Evolutionary conservation across 35 echinoderm and acorn worm species (phyloP).

Genomic region (Lytechinus pictus): DNA sequence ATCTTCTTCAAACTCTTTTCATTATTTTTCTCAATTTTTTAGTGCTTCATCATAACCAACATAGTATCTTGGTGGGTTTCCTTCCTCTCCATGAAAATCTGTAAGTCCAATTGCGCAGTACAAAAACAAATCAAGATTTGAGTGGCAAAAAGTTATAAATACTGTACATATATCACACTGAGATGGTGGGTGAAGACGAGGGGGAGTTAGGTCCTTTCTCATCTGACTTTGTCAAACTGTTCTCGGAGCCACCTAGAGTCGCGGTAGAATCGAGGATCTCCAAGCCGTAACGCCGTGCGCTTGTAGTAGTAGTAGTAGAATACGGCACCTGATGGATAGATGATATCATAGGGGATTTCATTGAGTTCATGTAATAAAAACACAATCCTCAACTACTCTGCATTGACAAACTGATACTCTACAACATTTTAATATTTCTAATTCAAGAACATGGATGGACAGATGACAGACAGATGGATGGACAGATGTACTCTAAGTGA

Average conservation of each 20-base stretch:
- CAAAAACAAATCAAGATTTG: background rate
- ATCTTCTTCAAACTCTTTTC: too few relatives aligned
- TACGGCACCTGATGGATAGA: constrained; percentile 76
- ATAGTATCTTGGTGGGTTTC: too few relatives aligned
- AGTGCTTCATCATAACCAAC: too few relatives aligned
- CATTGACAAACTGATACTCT: too few relatives aligned
- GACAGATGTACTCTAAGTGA: too few relatives aligned
- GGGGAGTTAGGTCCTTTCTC: background rate
- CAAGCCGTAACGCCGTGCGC: constrained; percentile 84
- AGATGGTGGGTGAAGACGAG: background rate
- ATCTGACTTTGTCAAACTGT: constrained; percentile 94
- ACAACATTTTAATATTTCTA: too few relatives aligned
- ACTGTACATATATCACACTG: constrained; percentile 2
- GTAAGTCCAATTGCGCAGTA: background rate
- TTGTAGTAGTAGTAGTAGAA: constrained; percentile 99
- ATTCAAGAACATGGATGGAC: too few relatives aligned
- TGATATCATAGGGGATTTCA: background rate
- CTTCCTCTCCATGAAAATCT: background rate
- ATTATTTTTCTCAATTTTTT: too few relatives aligned
- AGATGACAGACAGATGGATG: too few relatives aligned
- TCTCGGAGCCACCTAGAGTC: constrained; percentile 89
- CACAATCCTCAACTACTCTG: too few relatives aligned
- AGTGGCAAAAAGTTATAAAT: background rate
- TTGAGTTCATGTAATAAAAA: too few relatives aligned
- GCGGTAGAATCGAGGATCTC: constrained; percentile 92